Evolutionary conservation across 1,140 invertebrate species (phyloP), one percentile per base, ranked within the genome.

Genomic region (Pomacea maculata): DNA sequence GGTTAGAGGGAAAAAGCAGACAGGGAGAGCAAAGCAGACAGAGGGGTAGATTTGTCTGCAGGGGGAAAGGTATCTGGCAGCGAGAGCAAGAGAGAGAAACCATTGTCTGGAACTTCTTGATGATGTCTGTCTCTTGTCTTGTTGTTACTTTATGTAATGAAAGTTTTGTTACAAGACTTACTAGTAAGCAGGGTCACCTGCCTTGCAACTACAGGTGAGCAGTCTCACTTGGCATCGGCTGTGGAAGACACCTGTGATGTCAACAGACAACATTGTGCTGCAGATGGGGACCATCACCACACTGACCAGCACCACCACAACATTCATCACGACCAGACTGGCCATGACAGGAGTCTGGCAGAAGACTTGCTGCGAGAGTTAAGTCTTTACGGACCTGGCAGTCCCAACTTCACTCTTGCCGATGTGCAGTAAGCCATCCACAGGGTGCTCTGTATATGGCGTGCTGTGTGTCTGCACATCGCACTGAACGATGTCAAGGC

Each of bases 341-440:
- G 29, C 75, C 7, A 54, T 34, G 63, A 64, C 57, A n/a, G 57
- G 19, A n/a, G 63, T 34, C 55, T 71, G 21, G 78, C 78, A 10
- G 78, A 80, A 70, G 55, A 73, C n/a, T 34, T 80, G 15, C 72
- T 80, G 19, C 15, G 55, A 19, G 78, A 80, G 29, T 70, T 80
- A n/a, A 80, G 68, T 21, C 57, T 80, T 12, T 61, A 73, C 17
- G 78, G 78, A 11, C 78, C 78, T 8, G 78, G 78, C 25, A 80
- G 71, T 52, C 70, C 78, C 21, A 54, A 52, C 45, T 80, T 80
- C 63, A 64, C 71, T 11, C 63, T 80, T 14, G 70, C 70, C 19
- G 78, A 74, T 55, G 57, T 77, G 10, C 52, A 77, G 3, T 65
- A 34, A 4, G 52, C 61, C 63, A n/a, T 45, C 65, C 65, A 67